Percentiles rank a stretch among this genome's conserved stretches.
Conservation (phyloP, 2,797 vertebrate genomes). For the Leucoraja ocellata region DNA sequence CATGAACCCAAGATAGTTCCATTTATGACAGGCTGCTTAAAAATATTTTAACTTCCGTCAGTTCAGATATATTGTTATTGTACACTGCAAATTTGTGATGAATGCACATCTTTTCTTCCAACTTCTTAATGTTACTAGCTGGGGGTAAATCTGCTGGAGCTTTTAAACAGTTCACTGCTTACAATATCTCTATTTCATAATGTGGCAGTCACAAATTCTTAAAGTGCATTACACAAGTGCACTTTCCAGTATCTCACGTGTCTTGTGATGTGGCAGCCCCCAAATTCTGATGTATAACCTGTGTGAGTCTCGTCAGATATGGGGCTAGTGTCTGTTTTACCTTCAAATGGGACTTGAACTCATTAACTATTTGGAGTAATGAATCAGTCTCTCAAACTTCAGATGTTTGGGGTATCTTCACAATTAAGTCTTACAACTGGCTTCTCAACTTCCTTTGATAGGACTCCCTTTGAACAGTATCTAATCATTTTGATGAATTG, state of each 20-base stretch:
- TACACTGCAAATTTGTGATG: background rate
- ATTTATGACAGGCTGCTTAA: background rate
- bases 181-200: background rate
- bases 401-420: background rate
- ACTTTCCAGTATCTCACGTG: background rate
- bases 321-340: background rate
- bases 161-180: background rate
- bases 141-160: background rate
- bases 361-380: background rate
- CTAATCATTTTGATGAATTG: background rate
- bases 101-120: background rate
- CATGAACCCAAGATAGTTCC: too few relatives aligned
- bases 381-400: background rate
- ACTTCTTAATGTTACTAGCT: background rate
- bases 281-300: background rate
- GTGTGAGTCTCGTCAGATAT: background rate
- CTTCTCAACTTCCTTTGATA: constrained; percentile 7
- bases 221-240: background rate
- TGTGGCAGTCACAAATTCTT: background rate
- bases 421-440: background rate
- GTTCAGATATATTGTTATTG: background rate
- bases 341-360: background rate
- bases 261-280: background rate
- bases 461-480: background rate
- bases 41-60: background rate